These are phyloP conservation scores for Columba guinea DNA, from an alignment of 2,797 vertebrate species.

Conservation along the genomic window DNA sequence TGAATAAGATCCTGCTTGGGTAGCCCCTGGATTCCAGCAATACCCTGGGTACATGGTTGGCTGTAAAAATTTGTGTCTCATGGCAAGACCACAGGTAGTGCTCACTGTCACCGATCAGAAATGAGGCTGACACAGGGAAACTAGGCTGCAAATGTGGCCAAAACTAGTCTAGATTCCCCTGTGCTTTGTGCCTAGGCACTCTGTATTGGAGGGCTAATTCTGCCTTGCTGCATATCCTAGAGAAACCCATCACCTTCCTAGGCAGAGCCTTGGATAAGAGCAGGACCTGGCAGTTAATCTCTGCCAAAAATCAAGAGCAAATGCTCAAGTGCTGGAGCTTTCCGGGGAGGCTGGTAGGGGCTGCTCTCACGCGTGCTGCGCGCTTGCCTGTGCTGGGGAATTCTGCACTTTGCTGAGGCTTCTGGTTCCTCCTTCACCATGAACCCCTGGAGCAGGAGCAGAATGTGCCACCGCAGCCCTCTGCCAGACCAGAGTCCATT, in stretches of 20 bases:
- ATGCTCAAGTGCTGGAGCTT: not conserved
- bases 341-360: not conserved
- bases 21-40: not conserved
- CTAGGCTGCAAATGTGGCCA: not conserved
- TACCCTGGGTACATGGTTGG: not conserved
- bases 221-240: not conserved
- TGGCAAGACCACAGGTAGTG: not conserved
- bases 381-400: not conserved
- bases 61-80: not conserved
- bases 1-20: not conserved
- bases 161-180: not conserved
- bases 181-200: not conserved
- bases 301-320: not conserved
- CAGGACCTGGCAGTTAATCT: not conserved
- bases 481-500: not conserved
- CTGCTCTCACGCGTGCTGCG: fast-evolving
- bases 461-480: fast-evolving
- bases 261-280: not conserved
- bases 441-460: not conserved
- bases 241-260: not conserved
- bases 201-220: not conserved
- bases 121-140: not conserved
- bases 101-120: not conserved
- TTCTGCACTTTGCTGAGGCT: not conserved
- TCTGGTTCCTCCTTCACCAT: not conserved